phyloP scores from a whole-genome alignment of 92 coral and sea anemone genomes.

The Parazoanthus darwini region DNA sequence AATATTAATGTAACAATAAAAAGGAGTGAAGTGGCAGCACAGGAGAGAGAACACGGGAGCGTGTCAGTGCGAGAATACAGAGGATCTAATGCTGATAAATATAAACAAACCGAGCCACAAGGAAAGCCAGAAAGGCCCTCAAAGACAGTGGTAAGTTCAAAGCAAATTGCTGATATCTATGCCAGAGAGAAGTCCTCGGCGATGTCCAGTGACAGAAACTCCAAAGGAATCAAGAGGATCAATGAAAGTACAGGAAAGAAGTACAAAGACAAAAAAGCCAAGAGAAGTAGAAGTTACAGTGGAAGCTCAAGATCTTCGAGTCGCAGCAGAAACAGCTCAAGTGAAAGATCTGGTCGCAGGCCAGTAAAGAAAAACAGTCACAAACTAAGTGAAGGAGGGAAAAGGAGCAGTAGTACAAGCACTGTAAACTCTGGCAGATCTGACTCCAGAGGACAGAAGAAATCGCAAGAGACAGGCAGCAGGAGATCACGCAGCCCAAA shows the following conservation, averaged over 20 bases:
- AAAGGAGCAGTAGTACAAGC: neutral
- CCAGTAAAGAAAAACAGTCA: slow-evolving; percentile 5
- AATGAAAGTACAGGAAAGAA: slow-evolving; percentile 5
- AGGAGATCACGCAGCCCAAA: slow-evolving; percentile 30
- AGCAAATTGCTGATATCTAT: neutral
- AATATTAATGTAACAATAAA: slow-evolving; percentile 37
- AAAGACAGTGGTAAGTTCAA: neutral
- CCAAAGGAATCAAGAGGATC: slow-evolving; percentile 7
- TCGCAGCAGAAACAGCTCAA: slow-evolving; percentile 58
- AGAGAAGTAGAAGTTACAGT: slow-evolving; percentile 53
- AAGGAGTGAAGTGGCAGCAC: slow-evolving; percentile 16
- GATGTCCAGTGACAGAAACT: neutral
- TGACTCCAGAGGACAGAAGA: neutral
- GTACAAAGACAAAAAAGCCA: slow-evolving; percentile 1
- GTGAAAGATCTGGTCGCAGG: slow-evolving; percentile 17
- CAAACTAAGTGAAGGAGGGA: neutral
- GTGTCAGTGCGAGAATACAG: neutral
- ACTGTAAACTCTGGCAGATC: neutral
- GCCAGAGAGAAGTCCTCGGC: neutral
- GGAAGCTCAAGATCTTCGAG: slow-evolving; percentile 65
- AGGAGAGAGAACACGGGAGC: neutral
- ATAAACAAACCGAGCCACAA: neutral
- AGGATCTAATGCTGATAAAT: neutral
- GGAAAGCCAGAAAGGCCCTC: neutral
- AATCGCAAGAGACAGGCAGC: neutral